Percentiles rank a stretch among this genome's conserved stretches.
Evolutionary conservation across 2,113 vertebrate species (phyloP).

Genomic region (Apaloderma vittatum): DNA sequence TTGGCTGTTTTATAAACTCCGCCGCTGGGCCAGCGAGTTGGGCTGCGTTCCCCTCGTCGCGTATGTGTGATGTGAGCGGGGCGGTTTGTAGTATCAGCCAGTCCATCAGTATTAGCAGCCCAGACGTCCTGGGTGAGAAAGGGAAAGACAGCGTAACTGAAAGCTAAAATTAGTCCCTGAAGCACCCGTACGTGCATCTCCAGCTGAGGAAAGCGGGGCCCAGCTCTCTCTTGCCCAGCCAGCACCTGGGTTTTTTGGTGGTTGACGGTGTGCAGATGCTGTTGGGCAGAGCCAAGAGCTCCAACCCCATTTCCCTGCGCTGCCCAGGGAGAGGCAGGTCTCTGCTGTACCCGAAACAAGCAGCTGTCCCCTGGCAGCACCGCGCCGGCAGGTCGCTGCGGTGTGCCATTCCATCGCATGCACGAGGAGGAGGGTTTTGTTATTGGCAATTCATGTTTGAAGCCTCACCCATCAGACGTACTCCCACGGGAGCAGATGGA

Average conservation of each 20-base stretch:
- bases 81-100: not conserved
- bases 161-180: not conserved
- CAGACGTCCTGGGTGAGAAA: constrained; percentile 13
- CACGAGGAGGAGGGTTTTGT: not conserved
- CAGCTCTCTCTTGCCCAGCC: fast-evolving
- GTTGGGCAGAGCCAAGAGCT: fast-evolving
- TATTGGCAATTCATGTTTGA: fast-evolving
- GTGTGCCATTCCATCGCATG: fast-evolving
- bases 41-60: not conserved
- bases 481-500: not conserved
- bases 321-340: not conserved
- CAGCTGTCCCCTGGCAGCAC: fast-evolving
- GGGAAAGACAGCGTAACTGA: not conserved
- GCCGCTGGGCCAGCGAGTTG: not conserved
- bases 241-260: fast-evolving
- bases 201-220: not conserved
- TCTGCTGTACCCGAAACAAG: not conserved
- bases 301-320: fast-evolving
- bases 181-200: not conserved
- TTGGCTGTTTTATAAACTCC: constrained; percentile 48
- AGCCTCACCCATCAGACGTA: not conserved
- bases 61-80: not conserved
- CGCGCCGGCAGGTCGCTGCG: fast-evolving
- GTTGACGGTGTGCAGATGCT: fast-evolving
- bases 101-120: not conserved